Conservation (phyloP, 2,888 invertebrate genomes). For the Erebia epiphron region DNA sequence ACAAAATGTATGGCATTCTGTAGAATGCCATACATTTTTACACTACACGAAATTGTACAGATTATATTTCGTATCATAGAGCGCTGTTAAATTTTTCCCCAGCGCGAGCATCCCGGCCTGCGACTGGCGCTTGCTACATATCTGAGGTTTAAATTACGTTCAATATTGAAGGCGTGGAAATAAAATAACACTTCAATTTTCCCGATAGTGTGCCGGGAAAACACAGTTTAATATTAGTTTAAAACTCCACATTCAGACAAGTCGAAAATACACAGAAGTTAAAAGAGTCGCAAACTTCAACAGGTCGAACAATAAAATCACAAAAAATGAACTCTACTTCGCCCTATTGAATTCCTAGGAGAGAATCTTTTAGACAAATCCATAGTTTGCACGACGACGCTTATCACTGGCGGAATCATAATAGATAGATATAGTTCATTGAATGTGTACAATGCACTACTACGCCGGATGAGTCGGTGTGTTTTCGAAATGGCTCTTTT, state of each 20-base stretch:
- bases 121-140: too few species aligned
- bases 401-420: conserved; percentile 67
- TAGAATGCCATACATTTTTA: too few species aligned
- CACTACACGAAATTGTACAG: too few species aligned
- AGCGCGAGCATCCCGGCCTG: too few species aligned
- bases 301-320: conserved; percentile 74
- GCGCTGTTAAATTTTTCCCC: too few species aligned
- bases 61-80: too few species aligned
- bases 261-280: conserved; percentile 71
- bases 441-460: conserved; percentile 79
- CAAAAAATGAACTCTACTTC: conserved; percentile 66
- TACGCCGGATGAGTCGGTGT: conserved; percentile 86
- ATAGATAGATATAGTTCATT: conserved; percentile 49
- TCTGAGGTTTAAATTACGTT: too few species aligned
- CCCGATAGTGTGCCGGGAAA: conserved; percentile 61
- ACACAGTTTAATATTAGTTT: conserved; percentile 75
- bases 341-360: conserved; percentile 52
- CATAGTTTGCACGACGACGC: conserved; percentile 55
- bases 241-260: conserved; percentile 78
- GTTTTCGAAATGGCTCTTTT: conserved; percentile 95
- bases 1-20: too few species aligned
- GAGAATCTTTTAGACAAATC: conserved; percentile 30
- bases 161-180: too few species aligned
- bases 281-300: conserved; percentile 70
- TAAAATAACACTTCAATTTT: conserved; percentile 57